Evolutionary conservation across 2,113 vertebrate species (phyloP).

Genomic region (Murina feae): DNA sequence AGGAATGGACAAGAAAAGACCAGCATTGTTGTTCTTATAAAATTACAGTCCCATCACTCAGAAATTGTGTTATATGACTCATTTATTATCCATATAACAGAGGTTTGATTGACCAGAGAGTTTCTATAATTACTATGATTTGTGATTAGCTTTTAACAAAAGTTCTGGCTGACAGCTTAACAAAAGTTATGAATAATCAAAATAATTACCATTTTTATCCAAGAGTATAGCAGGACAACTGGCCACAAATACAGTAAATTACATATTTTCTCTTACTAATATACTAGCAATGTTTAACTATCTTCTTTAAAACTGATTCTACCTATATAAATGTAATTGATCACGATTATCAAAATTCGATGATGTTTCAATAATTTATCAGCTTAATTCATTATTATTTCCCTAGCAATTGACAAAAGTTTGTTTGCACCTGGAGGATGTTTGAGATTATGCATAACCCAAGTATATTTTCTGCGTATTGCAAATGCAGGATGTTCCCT

Average conservation of each 20-base stretch:
- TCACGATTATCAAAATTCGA: conserved; percentile 37
- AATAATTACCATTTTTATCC: conserved; percentile 41
- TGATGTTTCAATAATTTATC: conserved; percentile 63
- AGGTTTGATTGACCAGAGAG: conserved; percentile 69
- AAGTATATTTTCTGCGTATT: conserved; percentile 77
- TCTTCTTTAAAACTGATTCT: not conserved
- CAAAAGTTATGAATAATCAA: not conserved
- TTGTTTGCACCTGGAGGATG: conserved; percentile 65
- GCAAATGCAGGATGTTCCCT: conserved; percentile 76
- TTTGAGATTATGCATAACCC: conserved; percentile 67
- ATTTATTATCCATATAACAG: conserved; percentile 32
- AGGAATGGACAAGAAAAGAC: not conserved
- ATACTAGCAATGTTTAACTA: conserved; percentile 6
- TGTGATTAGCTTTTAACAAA: conserved; percentile 58
- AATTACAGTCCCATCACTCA: conserved; percentile 50
- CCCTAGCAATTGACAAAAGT: conserved; percentile 63
- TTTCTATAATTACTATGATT: conserved; percentile 63
- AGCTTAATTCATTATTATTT: conserved; percentile 68
- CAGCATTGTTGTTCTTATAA: not conserved
- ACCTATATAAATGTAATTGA: conserved; percentile 36
- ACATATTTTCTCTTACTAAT: not conserved
- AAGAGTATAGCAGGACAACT: conserved; percentile 27
- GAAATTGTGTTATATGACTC: conserved; percentile 30
- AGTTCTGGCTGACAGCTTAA: conserved; percentile 55
- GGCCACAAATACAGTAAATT: not conserved